Conservation (phyloP, 2,113 vertebrate species). For the Poecilia latipinna region DNA sequence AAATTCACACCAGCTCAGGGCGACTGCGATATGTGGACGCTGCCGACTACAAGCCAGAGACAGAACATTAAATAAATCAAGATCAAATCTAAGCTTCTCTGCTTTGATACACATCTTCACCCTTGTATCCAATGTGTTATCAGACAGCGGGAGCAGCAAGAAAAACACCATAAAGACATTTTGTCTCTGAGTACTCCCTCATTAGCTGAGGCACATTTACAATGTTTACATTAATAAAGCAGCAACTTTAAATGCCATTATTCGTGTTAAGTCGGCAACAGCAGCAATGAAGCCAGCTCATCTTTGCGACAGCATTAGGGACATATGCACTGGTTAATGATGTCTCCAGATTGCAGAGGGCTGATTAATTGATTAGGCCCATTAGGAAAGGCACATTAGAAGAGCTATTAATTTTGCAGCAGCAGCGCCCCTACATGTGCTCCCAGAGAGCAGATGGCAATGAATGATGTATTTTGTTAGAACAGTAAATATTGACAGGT, state of each 20-base stretch:
- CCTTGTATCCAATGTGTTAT: conserved; percentile 34
- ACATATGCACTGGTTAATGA: conserved; percentile 63
- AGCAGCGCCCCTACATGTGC: conserved; percentile 58
- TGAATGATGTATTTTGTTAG: conserved; percentile 77
- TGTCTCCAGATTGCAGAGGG: conserved; percentile 57
- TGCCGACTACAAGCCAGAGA: conserved; percentile 23
- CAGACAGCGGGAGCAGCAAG: conserved; percentile 14
- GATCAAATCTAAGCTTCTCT: conserved; percentile 47
- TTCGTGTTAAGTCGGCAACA: conserved; percentile 25
- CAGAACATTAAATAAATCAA: conserved; percentile 46
- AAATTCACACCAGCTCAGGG: too few relatives aligned
- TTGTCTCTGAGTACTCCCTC: conserved; percentile 9
- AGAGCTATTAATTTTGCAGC: conserved; percentile 71
- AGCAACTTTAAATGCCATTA: conserved; percentile 7
- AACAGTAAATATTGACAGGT: conserved; percentile 81
- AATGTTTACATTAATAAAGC: conserved; percentile 31
- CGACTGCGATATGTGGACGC: not conserved
- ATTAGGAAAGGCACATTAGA: conserved; percentile 74
- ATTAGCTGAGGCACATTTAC: conserved; percentile 13
- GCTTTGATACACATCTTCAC: conserved; percentile 26
- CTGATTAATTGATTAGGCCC: conserved; percentile 78
- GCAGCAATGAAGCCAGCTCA: conserved; percentile 30
- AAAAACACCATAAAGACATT: not conserved
- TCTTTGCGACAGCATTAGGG: conserved; percentile 59
- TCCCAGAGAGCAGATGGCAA: conserved; percentile 73